Conservation (phyloP, 2,113 vertebrate species). For the Petromus typicus region DNA sequence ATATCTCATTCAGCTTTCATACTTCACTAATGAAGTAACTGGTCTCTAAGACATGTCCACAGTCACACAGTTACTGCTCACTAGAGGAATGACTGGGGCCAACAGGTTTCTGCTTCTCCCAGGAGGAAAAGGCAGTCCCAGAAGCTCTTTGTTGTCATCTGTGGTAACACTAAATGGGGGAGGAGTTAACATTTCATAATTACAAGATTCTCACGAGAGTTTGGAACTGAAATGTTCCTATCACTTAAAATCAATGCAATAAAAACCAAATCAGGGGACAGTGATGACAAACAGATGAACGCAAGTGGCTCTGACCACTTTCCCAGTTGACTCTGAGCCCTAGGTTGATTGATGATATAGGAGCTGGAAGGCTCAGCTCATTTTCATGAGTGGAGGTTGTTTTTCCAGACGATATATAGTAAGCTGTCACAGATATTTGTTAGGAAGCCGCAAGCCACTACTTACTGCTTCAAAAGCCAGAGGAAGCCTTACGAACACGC, state of each 20-base stretch:
- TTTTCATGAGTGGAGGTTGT: slow-evolving; percentile 21
- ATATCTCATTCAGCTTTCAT: slow-evolving; percentile 27
- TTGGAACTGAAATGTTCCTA: neutral
- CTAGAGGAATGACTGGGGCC: neutral
- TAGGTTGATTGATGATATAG: neutral
- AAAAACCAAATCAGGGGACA: neutral
- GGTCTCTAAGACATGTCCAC: neutral
- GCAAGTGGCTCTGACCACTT: neutral
- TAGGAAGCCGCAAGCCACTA: neutral
- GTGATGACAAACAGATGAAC: neutral
- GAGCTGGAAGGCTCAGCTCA: neutral
- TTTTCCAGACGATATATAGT: neutral
- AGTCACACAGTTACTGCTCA: neutral
- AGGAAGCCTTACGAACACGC: neutral
- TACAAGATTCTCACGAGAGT: neutral
- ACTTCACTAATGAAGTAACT: slow-evolving; percentile 28
- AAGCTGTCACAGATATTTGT: neutral
- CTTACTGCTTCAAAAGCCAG: neutral
- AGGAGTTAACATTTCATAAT: neutral
- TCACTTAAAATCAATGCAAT: neutral
- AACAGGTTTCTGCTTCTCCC: neutral
- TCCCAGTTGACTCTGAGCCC: neutral
- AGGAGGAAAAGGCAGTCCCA: neutral
- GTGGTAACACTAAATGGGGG: neutral
- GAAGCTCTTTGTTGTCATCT: slow-evolving; percentile 41